Evolutionary conservation across 1,140 invertebrate genomes (phyloP).

Genomic region (Microplitis mediator): DNA sequence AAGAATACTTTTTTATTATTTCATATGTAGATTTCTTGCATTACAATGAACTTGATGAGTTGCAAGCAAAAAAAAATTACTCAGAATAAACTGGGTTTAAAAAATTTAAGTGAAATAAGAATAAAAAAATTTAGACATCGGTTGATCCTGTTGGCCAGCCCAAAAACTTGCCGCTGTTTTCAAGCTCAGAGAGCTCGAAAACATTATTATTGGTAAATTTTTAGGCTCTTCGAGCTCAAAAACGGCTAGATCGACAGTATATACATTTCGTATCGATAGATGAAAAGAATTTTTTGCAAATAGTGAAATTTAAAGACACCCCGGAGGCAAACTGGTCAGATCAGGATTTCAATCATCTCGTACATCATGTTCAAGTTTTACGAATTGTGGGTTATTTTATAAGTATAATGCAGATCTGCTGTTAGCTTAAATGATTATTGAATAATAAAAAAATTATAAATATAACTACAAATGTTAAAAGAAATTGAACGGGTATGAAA

Average conservation of each 20-base stretch:
- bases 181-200: too few relatives aligned
- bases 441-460: neutral
- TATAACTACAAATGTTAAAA: too few relatives aligned
- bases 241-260: too few relatives aligned
- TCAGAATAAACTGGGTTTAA: neutral
- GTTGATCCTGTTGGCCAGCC: too few relatives aligned
- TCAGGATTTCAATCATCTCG: conserved; percentile 36
- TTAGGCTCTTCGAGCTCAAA: too few relatives aligned
- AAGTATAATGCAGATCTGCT: neutral
- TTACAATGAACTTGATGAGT: neutral
- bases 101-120: neutral
- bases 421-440: too few relatives aligned
- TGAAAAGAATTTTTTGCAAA: conserved; percentile 19
- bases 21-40: too few relatives aligned
- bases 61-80: neutral
- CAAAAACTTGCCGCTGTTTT: neutral
- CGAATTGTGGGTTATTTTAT: conserved; percentile 4
- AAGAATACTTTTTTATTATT: too few relatives aligned
- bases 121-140: too few relatives aligned
- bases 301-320: conserved; percentile 30
- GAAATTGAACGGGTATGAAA: neutral
- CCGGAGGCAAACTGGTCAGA: conserved; percentile 24
- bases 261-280: neutral
- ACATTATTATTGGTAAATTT: too few relatives aligned
- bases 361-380: conserved; percentile 29